Percentiles rank a stretch among this genome's conserved stretches.
phyloP scores from a whole-genome alignment of 2,113 vertebrate species.

The Ceyx cyanopectus region DNA sequence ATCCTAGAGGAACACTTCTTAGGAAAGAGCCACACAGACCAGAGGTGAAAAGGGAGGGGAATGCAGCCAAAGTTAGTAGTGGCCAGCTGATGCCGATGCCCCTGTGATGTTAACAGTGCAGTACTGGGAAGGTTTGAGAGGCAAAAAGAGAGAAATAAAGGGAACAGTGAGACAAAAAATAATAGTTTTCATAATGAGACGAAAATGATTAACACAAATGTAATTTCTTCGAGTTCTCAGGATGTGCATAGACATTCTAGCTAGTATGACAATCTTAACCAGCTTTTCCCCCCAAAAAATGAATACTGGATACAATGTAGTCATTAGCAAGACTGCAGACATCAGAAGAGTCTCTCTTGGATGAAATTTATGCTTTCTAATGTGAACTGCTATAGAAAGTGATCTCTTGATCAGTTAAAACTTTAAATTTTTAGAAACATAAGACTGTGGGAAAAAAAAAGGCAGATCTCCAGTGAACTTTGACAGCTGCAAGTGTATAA shows the following conservation, averaged over 20 bases:
- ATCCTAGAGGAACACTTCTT: neutral
- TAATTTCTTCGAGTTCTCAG: neutral
- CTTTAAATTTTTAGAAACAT: neutral
- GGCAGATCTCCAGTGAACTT: neutral
- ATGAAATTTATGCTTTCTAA: neutral
- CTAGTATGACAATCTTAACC: neutral
- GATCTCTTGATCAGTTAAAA: neutral
- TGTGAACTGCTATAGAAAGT: neutral
- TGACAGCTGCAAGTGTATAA: fast-evolving
- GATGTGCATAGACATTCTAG: neutral
- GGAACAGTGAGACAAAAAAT: neutral
- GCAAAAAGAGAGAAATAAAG: neutral
- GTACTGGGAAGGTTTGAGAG: neutral
- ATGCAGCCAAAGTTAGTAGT: neutral
- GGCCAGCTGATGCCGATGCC: neutral
- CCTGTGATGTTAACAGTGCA: neutral
- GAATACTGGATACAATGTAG: neutral
- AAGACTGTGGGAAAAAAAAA: neutral
- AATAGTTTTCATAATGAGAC: neutral
- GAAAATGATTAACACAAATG: neutral
- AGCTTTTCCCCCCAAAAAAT: neutral
- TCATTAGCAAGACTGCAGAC: neutral
- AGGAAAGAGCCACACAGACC: fast-evolving
- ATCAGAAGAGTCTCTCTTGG: neutral
- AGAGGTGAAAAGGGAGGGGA: neutral